A percentile compares a stretch with the other conserved stretches of the same genome.
phyloP scores from a whole-genome alignment of 2,113 vertebrate genomes.

The Equus quagga region DNA sequence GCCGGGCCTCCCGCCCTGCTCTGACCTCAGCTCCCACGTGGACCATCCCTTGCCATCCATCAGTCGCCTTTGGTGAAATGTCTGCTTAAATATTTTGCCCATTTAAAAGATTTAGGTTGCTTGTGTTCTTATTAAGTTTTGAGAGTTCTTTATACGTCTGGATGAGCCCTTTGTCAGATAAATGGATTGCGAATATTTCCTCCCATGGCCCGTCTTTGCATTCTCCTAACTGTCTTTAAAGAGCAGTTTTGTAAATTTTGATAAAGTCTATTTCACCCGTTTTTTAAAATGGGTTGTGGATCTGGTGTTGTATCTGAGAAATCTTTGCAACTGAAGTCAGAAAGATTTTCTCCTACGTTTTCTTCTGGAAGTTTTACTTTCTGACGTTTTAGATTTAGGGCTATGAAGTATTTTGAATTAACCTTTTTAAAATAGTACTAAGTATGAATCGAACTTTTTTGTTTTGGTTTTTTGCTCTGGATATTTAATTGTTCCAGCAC shows the following conservation, averaged over 20 bases:
- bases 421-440: not conserved
- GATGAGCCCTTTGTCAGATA: not conserved
- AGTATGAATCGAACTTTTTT: too few relatives aligned
- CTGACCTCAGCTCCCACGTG: not conserved
- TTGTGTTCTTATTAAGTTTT: not conserved
- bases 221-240: not conserved
- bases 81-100: not conserved
- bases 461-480: not conserved
- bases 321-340: not conserved
- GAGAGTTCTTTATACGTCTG: not conserved
- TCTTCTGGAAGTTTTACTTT: too few relatives aligned
- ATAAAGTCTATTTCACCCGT: fast-evolving
- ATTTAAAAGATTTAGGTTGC: fast-evolving
- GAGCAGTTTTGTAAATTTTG: not conserved
- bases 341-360: not conserved
- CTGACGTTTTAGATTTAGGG: not conserved
- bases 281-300: fast-evolving
- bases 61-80: fast-evolving
- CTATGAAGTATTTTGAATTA: too few relatives aligned
- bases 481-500: not conserved
- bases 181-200: fast-evolving
- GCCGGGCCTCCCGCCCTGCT: fast-evolving
- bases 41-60: fast-evolving
- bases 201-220: not conserved
- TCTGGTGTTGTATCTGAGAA: not conserved